These are phyloP conservation scores for Hofmannophila pseudospretella DNA, from an alignment of 2,888 invertebrate species.

Conservation along the genomic window DNA sequence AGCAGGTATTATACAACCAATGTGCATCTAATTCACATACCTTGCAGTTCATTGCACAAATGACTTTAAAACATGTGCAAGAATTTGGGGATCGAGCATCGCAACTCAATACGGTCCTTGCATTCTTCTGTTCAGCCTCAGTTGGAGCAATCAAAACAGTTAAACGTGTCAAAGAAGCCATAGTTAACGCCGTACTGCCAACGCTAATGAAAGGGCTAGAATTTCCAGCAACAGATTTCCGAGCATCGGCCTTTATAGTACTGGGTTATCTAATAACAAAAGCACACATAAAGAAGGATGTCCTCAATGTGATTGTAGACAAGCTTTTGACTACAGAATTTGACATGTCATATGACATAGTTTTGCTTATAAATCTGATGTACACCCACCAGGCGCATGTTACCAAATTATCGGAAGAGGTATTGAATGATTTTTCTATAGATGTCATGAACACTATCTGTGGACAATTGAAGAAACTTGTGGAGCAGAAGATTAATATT, in stretches of 20 bases:
- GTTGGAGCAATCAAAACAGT: slow-evolving; percentile 83
- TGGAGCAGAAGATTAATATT: slow-evolving; percentile 74
- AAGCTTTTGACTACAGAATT: slow-evolving; percentile 53
- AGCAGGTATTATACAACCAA: slow-evolving; percentile 84
- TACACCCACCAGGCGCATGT: slow-evolving; percentile 81
- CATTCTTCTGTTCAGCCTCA: slow-evolving; percentile 87
- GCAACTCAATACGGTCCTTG: slow-evolving; percentile 83
- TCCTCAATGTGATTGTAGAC: slow-evolving; percentile 80
- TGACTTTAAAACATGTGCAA: slow-evolving; percentile 66
- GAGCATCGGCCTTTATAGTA: slow-evolving; percentile 85
- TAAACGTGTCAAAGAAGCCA: slow-evolving; percentile 76
- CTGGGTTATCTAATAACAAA: slow-evolving; percentile 83
- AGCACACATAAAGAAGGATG: slow-evolving; percentile 78
- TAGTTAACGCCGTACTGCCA: slow-evolving; percentile 83
- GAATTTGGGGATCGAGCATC: slow-evolving; percentile 77
- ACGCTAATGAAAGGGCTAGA: slow-evolving; percentile 84
- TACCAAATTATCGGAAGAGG: slow-evolving; percentile 65
- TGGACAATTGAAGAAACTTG: slow-evolving; percentile 69
- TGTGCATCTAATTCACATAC: slow-evolving; percentile 74
- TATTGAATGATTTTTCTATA: slow-evolving; percentile 66
- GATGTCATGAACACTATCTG: slow-evolving; percentile 53
- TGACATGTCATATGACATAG: slow-evolving; percentile 75
- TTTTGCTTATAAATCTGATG: slow-evolving; percentile 82
- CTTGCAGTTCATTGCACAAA: slow-evolving; percentile 48
- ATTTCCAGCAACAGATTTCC: slow-evolving; percentile 83